Conservation (phyloP, 92 coral and sea anemone genomes). For the Epizoanthus fatuus region DNA sequence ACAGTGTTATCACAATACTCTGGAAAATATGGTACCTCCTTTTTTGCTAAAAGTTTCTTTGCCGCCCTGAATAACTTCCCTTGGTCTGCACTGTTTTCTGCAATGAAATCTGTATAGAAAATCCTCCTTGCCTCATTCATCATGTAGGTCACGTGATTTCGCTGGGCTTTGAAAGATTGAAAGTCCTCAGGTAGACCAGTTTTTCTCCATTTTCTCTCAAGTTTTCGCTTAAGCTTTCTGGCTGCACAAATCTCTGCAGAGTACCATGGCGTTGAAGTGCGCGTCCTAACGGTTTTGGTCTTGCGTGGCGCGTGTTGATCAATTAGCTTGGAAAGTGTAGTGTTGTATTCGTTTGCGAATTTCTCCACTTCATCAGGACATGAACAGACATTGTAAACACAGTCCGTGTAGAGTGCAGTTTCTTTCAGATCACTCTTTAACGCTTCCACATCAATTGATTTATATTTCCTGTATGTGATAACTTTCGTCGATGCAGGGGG, state of each 20-base stretch:
- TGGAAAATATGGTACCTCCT: constrained; percentile 53
- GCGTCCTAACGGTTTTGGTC: constrained; percentile 47
- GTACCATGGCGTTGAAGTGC: constrained; percentile 58
- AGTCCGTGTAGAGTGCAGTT: background rate
- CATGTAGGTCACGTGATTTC: constrained; percentile 46
- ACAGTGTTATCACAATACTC: constrained; percentile 32
- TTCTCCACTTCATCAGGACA: background rate
- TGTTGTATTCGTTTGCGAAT: constrained; percentile 25
- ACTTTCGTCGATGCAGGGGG: constrained; percentile 15
- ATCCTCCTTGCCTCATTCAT: constrained; percentile 52
- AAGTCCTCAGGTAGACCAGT: constrained; percentile 38
- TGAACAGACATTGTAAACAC: background rate
- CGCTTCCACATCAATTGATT: constrained; percentile 23
- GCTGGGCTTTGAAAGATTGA: constrained; percentile 35
- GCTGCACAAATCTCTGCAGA: constrained; percentile 53
- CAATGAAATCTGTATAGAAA: constrained; percentile 52
- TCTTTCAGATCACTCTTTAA: constrained; percentile 17
- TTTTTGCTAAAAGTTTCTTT: constrained; percentile 45
- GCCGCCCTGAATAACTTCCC: constrained; percentile 58
- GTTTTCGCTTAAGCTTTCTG: constrained; percentile 27
- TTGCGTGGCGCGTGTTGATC: constrained; percentile 54
- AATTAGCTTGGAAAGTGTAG: constrained; percentile 15
- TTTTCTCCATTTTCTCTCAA: constrained; percentile 47
- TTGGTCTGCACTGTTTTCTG: constrained; percentile 55
- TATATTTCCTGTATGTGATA: constrained; percentile 34